These are phyloP conservation scores for Peromyscus melanophrys DNA, from an alignment of 2,797 vertebrate species.

Conservation along the genomic window DNA sequence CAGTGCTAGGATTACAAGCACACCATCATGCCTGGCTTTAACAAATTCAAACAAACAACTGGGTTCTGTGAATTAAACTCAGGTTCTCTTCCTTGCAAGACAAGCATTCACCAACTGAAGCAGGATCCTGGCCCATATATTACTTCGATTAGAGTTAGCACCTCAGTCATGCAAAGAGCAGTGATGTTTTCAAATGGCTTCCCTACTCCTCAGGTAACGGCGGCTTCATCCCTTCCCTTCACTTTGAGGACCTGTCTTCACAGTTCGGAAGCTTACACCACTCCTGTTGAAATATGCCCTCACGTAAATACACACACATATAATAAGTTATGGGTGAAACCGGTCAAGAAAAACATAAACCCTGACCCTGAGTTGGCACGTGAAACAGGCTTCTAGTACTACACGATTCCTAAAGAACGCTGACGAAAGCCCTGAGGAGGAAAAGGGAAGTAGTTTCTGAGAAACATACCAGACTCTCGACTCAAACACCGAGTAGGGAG, in stretches of 20 bases:
- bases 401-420: constrained; percentile 63
- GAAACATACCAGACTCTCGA: constrained; percentile 45
- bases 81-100: background rate
- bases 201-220: constrained; percentile 63
- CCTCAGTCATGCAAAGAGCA: constrained; percentile 89
- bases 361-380: constrained; percentile 45
- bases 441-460: background rate
- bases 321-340: constrained; percentile 81
- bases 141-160: constrained; percentile 83
- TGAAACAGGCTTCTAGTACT: constrained; percentile 75
- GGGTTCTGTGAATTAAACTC: background rate
- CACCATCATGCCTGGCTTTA: background rate
- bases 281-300: constrained; percentile 75
- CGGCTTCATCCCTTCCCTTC: constrained; percentile 83
- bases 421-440: constrained; percentile 77
- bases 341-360: constrained; percentile 69
- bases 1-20: background rate
- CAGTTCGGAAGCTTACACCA: constrained; percentile 75
- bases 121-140: constrained; percentile 64
- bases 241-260: constrained; percentile 70
- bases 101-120: background rate
- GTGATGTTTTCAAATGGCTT: constrained; percentile 70
- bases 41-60: background rate
- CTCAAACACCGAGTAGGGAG: constrained; percentile 25
- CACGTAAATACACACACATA: background rate